A percentile compares a stretch with the other conserved stretches of the same genome.
Conservation (phyloP, 1,140 invertebrate species). For the Drosophila triauraria region DNA sequence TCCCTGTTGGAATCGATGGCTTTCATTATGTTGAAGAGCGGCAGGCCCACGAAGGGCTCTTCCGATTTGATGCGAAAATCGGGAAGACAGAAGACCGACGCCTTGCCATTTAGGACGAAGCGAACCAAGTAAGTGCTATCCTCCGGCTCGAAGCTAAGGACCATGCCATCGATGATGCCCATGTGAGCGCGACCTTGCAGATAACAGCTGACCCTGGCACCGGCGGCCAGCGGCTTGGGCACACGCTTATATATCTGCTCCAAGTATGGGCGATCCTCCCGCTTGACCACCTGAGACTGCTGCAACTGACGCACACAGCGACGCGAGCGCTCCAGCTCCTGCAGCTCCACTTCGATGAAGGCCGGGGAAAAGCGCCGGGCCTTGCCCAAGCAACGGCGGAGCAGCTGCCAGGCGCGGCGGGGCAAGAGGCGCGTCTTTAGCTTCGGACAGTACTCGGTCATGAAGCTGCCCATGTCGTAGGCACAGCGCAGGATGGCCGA, state of each 20-base stretch:
- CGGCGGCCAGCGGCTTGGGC: constrained; percentile 29
- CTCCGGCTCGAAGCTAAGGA: constrained; percentile 31
- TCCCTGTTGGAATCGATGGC: neutral
- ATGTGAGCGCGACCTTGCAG: neutral
- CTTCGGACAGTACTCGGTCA: constrained; percentile 15
- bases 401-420: constrained; percentile 50
- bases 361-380: constrained; percentile 55
- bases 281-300: constrained; percentile 12
- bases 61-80: constrained; percentile 35
- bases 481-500: constrained; percentile 21
- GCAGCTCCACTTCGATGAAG: constrained; percentile 44
- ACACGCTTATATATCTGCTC: constrained; percentile 46
- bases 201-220: constrained; percentile 41
- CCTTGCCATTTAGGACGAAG: constrained; percentile 17
- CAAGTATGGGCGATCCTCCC: neutral
- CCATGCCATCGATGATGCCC: constrained; percentile 34
- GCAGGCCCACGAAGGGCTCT: constrained; percentile 18
- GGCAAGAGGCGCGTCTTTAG: constrained; percentile 37
- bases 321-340: constrained; percentile 13
- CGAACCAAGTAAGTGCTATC: constrained; percentile 39
- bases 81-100: constrained; percentile 6
- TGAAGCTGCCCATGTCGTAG: constrained; percentile 38
- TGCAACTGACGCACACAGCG: constrained; percentile 42
- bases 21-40: constrained; percentile 20
- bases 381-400: constrained; percentile 56